These are phyloP conservation scores for Odiellus spinosus DNA, from an alignment of 2,888 invertebrate species.

Conservation along the genomic window DNA sequence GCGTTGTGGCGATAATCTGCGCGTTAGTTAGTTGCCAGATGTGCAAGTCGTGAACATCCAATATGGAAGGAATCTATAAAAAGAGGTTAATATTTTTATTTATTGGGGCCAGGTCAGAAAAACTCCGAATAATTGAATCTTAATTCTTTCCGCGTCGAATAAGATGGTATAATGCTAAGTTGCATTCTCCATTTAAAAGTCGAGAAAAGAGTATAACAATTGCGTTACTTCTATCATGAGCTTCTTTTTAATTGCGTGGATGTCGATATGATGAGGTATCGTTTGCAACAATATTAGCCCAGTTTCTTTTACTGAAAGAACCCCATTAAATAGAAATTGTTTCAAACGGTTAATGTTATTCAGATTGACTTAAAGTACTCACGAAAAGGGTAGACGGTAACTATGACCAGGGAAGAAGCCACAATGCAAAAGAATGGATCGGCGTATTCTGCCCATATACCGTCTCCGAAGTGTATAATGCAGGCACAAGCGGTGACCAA, in stretches of 20 bases:
- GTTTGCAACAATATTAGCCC: conserved; percentile 77
- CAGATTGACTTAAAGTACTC: conserved; percentile 30
- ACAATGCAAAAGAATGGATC: conserved; percentile 7
- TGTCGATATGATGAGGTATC: conserved; percentile 73
- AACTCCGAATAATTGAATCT: no score
- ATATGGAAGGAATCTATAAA: conserved; percentile 2
- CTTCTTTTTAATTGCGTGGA: conserved; percentile 47
- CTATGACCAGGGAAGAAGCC: conserved; percentile 29
- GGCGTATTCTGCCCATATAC: conserved; percentile 10
- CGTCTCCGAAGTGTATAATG: conserved; percentile 46
- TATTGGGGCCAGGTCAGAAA: no score
- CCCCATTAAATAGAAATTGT: conserved; percentile 4
- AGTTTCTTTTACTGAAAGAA: conserved; percentile 62
- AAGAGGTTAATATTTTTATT: no score
- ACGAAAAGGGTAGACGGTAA: conserved; percentile 67
- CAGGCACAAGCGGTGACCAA: conserved; percentile 53
- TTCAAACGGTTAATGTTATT: not conserved
- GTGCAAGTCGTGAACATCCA: conserved; percentile 5
- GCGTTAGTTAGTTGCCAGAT: conserved; percentile 4
- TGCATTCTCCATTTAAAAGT: no score
- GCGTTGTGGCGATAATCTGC: conserved; percentile 4
- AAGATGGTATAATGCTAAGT: no score
- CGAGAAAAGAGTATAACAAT: conserved; percentile 7
- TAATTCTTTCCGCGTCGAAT: no score
- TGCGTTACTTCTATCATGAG: conserved; percentile 36